These are phyloP conservation scores for Dromius quadrimaculatus DNA, from an alignment of 2,888 invertebrate genomes.

Conservation along the genomic window DNA sequence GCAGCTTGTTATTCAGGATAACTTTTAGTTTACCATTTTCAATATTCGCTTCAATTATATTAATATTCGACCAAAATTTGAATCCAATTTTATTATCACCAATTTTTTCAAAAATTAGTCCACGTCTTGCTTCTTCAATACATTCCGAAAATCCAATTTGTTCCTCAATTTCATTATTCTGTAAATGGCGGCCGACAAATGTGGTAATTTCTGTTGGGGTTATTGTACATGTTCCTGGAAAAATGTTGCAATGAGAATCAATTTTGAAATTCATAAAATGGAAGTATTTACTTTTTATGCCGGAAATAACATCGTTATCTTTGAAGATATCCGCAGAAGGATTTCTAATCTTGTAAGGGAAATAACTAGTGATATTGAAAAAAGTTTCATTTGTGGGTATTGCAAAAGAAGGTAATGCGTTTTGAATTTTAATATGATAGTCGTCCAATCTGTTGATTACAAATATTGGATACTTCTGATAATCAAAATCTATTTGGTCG, in stretches of 20 bases:
- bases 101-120: constrained; percentile 11
- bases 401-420: neutral
- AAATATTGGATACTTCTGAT: neutral
- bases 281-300: constrained; percentile 11
- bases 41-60: neutral
- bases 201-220: constrained; percentile 9
- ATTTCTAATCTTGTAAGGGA: neutral
- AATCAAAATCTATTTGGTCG: neutral
- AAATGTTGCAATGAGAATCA: no score
- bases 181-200: constrained; percentile 8
- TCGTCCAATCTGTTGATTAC: neutral
- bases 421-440: neutral
- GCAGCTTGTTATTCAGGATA: constrained; percentile 7
- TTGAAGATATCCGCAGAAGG: constrained; percentile 12
- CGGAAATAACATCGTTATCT: neutral
- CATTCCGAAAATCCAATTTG: constrained; percentile 30
- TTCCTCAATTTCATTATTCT: neutral
- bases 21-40: constrained; percentile 13
- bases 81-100: constrained; percentile 1
- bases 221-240: constrained; percentile 29
- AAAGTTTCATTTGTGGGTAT: neutral
- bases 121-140: neutral
- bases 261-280: no score
- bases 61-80: constrained; percentile 4
- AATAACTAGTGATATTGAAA: neutral